Conservation (phyloP, 2,113 vertebrate genomes). For the Poecile atricapillus region DNA sequence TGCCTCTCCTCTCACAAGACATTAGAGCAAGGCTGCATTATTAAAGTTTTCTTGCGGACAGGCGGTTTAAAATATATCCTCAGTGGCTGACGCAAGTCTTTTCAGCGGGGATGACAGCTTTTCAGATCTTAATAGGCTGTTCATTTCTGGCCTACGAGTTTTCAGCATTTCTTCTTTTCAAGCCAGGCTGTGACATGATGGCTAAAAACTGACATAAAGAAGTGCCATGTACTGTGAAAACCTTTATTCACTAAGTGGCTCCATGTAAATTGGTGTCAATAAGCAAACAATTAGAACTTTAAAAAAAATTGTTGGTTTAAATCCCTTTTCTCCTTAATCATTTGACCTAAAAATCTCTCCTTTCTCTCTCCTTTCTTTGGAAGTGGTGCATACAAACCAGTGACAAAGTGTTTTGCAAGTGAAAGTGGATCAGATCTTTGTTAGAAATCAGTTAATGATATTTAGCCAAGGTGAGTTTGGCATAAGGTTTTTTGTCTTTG, state of each 20-base stretch:
- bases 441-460: neutral
- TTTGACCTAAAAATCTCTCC: slow-evolving; percentile 59
- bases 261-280: slow-evolving; percentile 69
- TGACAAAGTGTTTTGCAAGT: neutral
- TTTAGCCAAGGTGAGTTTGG: neutral
- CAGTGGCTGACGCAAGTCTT: slow-evolving; percentile 83
- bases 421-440: neutral
- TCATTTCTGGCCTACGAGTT: slow-evolving; percentile 78
- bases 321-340: slow-evolving; percentile 35
- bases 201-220: slow-evolving; percentile 70
- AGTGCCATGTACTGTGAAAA: slow-evolving; percentile 56
- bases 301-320: slow-evolving; percentile 61
- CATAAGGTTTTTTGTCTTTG: neutral
- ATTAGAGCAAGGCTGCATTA: slow-evolving; percentile 86
- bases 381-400: neutral
- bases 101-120: slow-evolving; percentile 86
- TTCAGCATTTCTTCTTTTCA: slow-evolving; percentile 73
- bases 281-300: slow-evolving; percentile 74
- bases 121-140: slow-evolving; percentile 89
- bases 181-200: slow-evolving; percentile 71
- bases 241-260: slow-evolving; percentile 66
- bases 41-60: slow-evolving; percentile 86
- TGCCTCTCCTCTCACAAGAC: slow-evolving; percentile 83
- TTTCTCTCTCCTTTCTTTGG: slow-evolving; percentile 30
- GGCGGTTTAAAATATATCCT: slow-evolving; percentile 86